These are phyloP conservation scores for Mesitornis unicolor DNA, from an alignment of 2,113 vertebrate species.

Conservation along the genomic window DNA sequence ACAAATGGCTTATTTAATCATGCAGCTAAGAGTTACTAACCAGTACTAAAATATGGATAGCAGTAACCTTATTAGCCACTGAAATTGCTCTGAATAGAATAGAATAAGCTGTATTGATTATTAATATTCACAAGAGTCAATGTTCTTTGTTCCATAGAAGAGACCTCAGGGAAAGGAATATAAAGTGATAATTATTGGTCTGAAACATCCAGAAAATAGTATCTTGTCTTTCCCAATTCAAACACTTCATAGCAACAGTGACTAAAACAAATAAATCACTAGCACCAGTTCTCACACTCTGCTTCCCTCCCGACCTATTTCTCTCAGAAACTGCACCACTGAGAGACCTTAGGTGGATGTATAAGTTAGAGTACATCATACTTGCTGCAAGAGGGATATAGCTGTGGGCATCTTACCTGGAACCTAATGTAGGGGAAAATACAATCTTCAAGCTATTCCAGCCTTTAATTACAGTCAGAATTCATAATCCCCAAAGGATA, in stretches of 20 bases:
- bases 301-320: not conserved
- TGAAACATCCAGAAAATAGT: not conserved
- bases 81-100: slow-evolving; percentile 1
- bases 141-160: not conserved
- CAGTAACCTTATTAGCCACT: slow-evolving; percentile 20
- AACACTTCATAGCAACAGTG: not conserved
- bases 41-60: not conserved
- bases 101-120: not conserved
- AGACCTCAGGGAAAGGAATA: not conserved
- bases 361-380: not conserved
- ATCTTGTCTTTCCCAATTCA: not conserved
- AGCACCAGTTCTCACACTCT: not conserved
- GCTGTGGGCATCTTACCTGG: not conserved
- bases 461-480: not conserved
- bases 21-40: slow-evolving; percentile 14
- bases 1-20: slow-evolving; percentile 37
- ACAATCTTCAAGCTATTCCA: not conserved
- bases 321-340: not conserved
- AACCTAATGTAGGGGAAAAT: not conserved
- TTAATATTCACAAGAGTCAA: not conserved
- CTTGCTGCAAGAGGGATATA: not conserved
- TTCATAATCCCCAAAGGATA: not conserved
- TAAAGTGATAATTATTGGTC: not conserved
- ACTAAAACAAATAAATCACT: not conserved
- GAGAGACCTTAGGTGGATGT: not conserved